Evolutionary conservation across 2,888 invertebrate species (phyloP).

Genomic region (Lacanobia oleracea): DNA sequence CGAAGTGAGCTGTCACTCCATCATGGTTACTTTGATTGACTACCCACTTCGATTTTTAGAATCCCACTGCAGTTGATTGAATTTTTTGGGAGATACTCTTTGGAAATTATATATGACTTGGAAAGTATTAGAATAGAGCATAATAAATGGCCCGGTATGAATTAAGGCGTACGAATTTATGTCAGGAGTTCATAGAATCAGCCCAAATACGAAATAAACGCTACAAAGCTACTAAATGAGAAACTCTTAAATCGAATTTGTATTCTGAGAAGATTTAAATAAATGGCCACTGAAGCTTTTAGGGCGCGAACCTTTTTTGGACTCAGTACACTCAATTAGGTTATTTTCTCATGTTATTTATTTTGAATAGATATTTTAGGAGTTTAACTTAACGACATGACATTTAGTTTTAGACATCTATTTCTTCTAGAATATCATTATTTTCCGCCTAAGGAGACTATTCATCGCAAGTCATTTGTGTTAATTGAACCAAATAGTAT

Average conservation of each 20-base stretch:
- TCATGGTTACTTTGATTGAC: no score
- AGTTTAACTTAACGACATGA: neutral
- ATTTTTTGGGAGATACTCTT: no score
- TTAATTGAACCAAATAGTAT: neutral
- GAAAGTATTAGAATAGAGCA: no score
- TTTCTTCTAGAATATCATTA: neutral
- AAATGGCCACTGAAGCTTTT: constrained; percentile 7
- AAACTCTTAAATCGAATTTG: constrained; percentile 2
- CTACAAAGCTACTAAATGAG: constrained; percentile 2
- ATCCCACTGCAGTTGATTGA: no score
- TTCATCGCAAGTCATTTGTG: neutral
- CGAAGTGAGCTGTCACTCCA: no score
- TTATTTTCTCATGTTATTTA: constrained; percentile 39
- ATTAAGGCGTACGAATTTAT: neutral
- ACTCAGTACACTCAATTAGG: constrained; percentile 36
- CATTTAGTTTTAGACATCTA: neutral
- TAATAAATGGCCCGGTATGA: no score
- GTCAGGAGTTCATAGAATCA: neutral
- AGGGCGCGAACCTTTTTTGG: constrained; percentile 24
- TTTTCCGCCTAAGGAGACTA: neutral
- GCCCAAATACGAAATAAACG: neutral
- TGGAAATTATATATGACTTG: no score
- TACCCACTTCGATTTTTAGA: no score
- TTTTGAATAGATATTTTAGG: constrained; percentile 14
- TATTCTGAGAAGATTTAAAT: constrained; percentile 23